These are phyloP conservation scores for Girardinus metallicus DNA, from an alignment of 2,797 vertebrate genomes.

Conservation along the genomic window DNA sequence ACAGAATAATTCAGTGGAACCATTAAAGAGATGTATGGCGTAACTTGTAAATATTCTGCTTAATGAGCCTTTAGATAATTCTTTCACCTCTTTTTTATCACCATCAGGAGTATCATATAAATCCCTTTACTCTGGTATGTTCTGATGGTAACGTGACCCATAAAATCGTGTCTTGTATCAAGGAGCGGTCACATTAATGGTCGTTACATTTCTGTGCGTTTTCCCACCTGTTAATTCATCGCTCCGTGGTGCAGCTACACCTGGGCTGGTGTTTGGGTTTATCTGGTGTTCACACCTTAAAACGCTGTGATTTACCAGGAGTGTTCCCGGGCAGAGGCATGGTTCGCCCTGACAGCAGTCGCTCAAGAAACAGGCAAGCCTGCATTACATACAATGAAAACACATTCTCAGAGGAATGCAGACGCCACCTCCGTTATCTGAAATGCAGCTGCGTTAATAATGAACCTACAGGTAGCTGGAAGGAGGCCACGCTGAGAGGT, in stretches of 20 bases:
- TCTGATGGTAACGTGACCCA: not conserved
- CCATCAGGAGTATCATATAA: not conserved
- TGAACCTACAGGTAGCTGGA: constrained; percentile 35
- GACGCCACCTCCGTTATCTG: constrained; percentile 21
- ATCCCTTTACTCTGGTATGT: not conserved
- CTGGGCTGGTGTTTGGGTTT: constrained; percentile 10
- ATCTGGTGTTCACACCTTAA: no score
- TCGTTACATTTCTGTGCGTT: not conserved
- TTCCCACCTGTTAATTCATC: not conserved
- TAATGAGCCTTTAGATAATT: not conserved
- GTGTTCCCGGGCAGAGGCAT: not conserved
- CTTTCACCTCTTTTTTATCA: not conserved
- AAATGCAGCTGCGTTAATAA: constrained; percentile 51
- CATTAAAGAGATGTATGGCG: not conserved
- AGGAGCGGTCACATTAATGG: not conserved
- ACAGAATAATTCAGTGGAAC: not conserved
- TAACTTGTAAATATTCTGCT: not conserved
- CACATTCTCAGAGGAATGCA: constrained; percentile 12
- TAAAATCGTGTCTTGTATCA: not conserved
- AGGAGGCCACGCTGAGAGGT: constrained; percentile 35
- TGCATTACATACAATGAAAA: not conserved
- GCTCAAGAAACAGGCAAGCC: constrained; percentile 19
- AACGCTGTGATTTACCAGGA: constrained; percentile 5
- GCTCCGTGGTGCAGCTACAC: not conserved
- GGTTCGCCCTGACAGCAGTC: constrained; percentile 15